Evolutionary conservation across 2,113 vertebrate species (phyloP), one percentile per base, ranked within the genome.

Genomic region (Podiceps cristatus): DNA sequence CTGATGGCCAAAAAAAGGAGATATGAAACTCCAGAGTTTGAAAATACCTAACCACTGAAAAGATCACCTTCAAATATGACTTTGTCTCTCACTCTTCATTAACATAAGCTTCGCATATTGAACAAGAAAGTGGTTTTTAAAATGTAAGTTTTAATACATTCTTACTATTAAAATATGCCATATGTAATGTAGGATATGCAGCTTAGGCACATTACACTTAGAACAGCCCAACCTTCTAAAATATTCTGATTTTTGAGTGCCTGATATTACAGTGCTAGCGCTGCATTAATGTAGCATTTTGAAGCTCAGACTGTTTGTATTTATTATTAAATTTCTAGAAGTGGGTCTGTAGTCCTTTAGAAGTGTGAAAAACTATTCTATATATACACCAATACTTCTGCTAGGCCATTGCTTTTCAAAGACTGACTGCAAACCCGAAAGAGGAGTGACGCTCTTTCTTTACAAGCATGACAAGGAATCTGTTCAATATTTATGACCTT

Each of bases 401-500:
- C 18, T 78, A 91, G 84, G 62, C 73, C 94, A 87, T 73, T 76
- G 33, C 74, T 85, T 93, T 93, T 90, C 73, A 85, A 86, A 93
- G 91, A n/a, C 64, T 67, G 78, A 63, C 75, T 88, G 86, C 44
- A 95, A 91, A 87, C n/a, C 80, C 60, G 76, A 68, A 75, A 89
- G 60, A 95, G 84, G 69, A 1, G 0, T n/a, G 64, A 87, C 0
- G 14, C 52, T 62, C 20, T 55, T 55, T 90, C 88, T 87, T 95
- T 80, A 86, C 44, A 86, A 86, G 67, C 63, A 20, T 35, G 44
- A 80, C 82, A 90, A 78, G 64, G 76, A 94, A 82, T 60, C 85
- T 92, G 85, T 93, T 96, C 92, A 94, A 96, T 96, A 97, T 97
- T 97, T 95, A 97, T 93, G 93, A 88, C 81, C 80, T 96, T 96